These are phyloP conservation scores for Eristalis tenax DNA, from an alignment of 2,888 invertebrate genomes.

Conservation along the genomic window DNA sequence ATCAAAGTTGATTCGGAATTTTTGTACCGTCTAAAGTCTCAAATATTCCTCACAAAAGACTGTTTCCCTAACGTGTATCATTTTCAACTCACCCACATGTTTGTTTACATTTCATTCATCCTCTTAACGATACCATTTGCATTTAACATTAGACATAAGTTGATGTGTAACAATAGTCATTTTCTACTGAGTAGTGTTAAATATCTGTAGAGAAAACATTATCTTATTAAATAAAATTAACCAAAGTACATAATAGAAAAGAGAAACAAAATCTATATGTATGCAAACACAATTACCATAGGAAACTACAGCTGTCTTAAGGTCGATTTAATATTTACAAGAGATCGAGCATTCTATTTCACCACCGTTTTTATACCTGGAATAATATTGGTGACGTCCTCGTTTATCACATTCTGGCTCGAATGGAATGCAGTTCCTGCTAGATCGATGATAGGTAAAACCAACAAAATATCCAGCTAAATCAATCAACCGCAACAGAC, in stretches of 20 bases:
- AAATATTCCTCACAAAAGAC: background rate
- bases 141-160: background rate
- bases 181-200: background rate
- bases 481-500: constrained; percentile 28
- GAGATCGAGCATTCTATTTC: constrained; percentile 98
- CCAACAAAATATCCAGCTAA: constrained; percentile 50
- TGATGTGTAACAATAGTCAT: background rate
- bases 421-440: constrained; percentile 99
- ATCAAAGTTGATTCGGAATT: too few relatives aligned
- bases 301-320: constrained; percentile 98
- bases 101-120: background rate
- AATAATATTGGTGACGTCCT: constrained; percentile 97
- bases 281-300: constrained; percentile 79
- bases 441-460: constrained; percentile 95
- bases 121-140: background rate
- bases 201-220: background rate
- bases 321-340: constrained; percentile 96
- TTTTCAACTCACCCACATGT: background rate
- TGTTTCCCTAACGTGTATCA: background rate
- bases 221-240: background rate
- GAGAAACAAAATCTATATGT: constrained; percentile 1
- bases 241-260: constrained; percentile 8
- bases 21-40: too few relatives aligned
- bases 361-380: constrained; percentile 98
- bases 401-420: constrained; percentile 98